phyloP scores from a whole-genome alignment of 1,140 invertebrate species.

The Dinoponera quadriceps region DNA sequence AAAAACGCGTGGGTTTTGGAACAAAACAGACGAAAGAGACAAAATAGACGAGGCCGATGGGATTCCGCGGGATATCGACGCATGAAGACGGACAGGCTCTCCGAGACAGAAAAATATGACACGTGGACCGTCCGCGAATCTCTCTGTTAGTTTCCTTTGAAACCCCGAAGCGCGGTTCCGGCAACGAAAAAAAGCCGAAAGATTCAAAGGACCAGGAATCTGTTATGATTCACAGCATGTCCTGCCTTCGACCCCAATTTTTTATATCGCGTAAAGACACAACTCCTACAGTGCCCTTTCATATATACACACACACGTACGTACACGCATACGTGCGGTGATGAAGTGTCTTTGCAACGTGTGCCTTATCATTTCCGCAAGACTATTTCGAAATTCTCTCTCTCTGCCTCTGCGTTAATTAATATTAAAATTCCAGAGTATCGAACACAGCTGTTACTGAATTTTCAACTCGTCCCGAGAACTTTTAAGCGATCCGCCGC shows the following conservation, averaged over 20 bases:
- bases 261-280: constrained; percentile 32
- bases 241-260: constrained; percentile 44
- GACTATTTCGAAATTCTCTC: not conserved
- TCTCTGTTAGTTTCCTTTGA: constrained; percentile 50
- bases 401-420: not conserved
- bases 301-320: too few species aligned
- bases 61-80: constrained; percentile 53
- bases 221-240: constrained; percentile 59
- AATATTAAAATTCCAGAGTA: constrained; percentile 18
- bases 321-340: too few species aligned
- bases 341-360: too few species aligned
- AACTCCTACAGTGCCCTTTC: too few species aligned
- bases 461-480: constrained; percentile 8
- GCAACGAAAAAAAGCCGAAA: constrained; percentile 20
- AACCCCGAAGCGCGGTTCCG: not conserved
- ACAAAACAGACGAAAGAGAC: too few species aligned
- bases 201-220: constrained; percentile 14
- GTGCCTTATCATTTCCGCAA: not conserved
- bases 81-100: constrained; percentile 61
- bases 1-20: too few species aligned
- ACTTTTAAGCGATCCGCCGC: not conserved
- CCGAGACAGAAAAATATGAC: constrained; percentile 67
- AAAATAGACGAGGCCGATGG: constrained; percentile 33
- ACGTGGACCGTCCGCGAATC: constrained; percentile 60
- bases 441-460: constrained; percentile 9